phyloP scores from a whole-genome alignment of 2,113 vertebrate genomes.

The Kobus ellipsiprymnus region DNA sequence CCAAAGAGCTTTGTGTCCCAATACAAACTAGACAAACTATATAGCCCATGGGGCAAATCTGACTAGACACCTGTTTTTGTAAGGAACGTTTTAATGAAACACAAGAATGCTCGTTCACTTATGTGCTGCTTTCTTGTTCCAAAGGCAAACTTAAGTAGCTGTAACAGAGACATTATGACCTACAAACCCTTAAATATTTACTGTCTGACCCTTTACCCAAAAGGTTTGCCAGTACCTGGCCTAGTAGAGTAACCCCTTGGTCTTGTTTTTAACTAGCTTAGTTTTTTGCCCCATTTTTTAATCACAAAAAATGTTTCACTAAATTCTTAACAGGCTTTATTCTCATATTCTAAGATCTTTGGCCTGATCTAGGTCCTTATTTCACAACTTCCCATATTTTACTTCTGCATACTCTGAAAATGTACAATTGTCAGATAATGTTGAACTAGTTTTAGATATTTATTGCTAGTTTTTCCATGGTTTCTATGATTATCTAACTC shows the following conservation, averaged over 20 bases:
- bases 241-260: not conserved
- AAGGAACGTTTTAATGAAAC: slow-evolving; percentile 4
- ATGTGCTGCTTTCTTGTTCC: not conserved
- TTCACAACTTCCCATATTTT: not conserved
- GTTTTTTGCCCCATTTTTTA: not conserved
- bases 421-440: not conserved
- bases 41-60: not conserved
- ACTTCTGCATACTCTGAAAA: not conserved
- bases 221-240: not conserved
- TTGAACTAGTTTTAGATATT: not conserved
- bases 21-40: not conserved
- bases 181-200: not conserved
- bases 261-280: slow-evolving; percentile 6
- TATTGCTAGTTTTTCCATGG: not conserved
- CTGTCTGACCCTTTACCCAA: not conserved
- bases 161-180: not conserved
- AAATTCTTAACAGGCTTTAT: not conserved
- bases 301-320: not conserved
- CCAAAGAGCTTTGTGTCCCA: not conserved
- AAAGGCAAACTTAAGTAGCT: not conserved
- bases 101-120: not conserved
- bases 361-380: not conserved
- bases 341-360: not conserved
- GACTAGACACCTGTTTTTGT: not conserved
- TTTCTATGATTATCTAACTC: not conserved